Evolutionary conservation across 2,113 vertebrate species (phyloP), one percentile per base, ranked within the genome.

Genomic region (Corythaixoides concolor): DNA sequence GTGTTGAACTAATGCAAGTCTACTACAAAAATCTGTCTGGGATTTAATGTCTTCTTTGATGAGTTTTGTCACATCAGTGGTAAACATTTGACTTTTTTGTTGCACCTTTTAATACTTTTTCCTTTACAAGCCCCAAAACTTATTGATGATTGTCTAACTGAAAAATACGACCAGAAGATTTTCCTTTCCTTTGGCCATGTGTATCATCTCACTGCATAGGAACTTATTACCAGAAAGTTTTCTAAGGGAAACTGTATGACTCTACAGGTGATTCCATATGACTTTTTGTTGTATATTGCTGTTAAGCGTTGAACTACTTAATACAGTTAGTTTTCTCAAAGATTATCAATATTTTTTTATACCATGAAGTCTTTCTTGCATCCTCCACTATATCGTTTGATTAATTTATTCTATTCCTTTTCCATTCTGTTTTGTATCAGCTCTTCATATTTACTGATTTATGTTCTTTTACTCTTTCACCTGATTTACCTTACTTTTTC

Each of bases 31-130:
- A n/a, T 53, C 50, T 53, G 18, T 24, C n/a, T 89, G 35, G 18
- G 55, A 62, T 62, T 95, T 82, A 11, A 56, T n/a, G 32, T 19
- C 20, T 50, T 75, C 81, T 96, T 97, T 95, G 53, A 70, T 74
- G 58, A 76, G 16, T 22, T 69, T 91, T 92, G 12, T 82, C 43
- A 91, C 23, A 43, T 88, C 27, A 32, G 15, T 75, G 16, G 23
- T 74, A 86, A 56, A 85, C 32, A 78, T 88, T 91, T 72, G 17
- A 94, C 6, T 28, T 80, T 93, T 91, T 92, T 88, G 60, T 76
- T 89, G 21, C 41, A 63, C 8, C 2, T 66, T 55, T 85, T 70
- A 58, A 17, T 41, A 12, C 37, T 49, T 59, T 92, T 89, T 87
- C 23, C 15, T 75, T 82, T 53, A 64, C 4, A 60, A 76, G 7